These are phyloP conservation scores for Xylota sylvarum DNA, from an alignment of 2,888 invertebrate species.

Conservation along the genomic window DNA sequence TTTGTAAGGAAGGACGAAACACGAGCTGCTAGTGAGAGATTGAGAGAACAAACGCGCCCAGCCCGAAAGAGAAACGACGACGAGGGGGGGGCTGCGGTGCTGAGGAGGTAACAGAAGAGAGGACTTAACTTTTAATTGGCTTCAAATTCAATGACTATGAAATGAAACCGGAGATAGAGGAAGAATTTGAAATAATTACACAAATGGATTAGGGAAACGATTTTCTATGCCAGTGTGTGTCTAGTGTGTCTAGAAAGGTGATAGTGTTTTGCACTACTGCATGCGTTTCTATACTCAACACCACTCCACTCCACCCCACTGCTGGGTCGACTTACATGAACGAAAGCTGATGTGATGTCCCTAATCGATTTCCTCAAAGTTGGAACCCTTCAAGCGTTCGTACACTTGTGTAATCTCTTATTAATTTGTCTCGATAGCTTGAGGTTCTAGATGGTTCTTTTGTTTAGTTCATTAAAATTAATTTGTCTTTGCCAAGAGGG, in stretches of 20 bases:
- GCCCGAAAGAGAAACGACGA: slow-evolving; percentile 25
- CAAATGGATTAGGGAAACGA: slow-evolving; percentile 76
- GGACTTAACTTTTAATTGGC: slow-evolving; percentile 77
- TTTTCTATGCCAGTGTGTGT: slow-evolving; percentile 34
- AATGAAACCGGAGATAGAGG: slow-evolving; percentile 77
- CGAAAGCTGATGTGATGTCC: slow-evolving; percentile 45
- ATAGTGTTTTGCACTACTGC: slow-evolving; percentile 11
- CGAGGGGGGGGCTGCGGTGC: not conserved
- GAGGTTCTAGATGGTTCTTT: slow-evolving; percentile 10
- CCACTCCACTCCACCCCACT: not conserved
- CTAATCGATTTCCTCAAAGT: slow-evolving; percentile 52
- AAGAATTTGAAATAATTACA: slow-evolving; percentile 77
- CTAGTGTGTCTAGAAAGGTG: slow-evolving; percentile 4
- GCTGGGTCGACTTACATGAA: not conserved
- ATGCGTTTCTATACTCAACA: slow-evolving; percentile 19
- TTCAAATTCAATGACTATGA: slow-evolving; percentile 77
- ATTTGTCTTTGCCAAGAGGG: slow-evolving; percentile 15
- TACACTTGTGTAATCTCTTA: slow-evolving; percentile 30
- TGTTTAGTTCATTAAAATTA: slow-evolving; percentile 51
- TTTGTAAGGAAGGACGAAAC: slow-evolving; percentile 58
- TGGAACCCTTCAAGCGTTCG: not conserved
- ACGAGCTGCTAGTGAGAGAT: slow-evolving; percentile 55
- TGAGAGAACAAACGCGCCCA: slow-evolving; percentile 28
- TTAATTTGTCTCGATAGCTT: slow-evolving; percentile 33
- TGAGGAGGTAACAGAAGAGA: slow-evolving; percentile 55